These are phyloP conservation scores for Sceloporus tristichus DNA, from an alignment of 2,113 vertebrate genomes.

Conservation along the genomic window DNA sequence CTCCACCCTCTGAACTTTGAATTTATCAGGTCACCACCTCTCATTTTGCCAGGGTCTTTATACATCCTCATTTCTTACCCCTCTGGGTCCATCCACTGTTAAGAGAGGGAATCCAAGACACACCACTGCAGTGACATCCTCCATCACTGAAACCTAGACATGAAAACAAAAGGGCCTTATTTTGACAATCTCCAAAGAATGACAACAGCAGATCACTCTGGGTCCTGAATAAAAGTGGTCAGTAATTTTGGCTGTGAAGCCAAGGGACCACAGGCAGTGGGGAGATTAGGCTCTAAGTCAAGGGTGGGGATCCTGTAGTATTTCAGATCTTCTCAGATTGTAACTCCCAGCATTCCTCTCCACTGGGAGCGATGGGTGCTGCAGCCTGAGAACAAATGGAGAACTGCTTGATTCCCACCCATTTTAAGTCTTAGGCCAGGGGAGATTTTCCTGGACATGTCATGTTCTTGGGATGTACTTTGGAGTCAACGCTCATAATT, in stretches of 20 bases:
- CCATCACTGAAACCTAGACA: slow-evolving; percentile 92
- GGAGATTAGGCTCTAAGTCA: too few relatives aligned
- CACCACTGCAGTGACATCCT: slow-evolving; percentile 92
- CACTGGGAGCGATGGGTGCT: too few relatives aligned
- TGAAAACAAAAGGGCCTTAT: not conserved
- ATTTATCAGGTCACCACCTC: not conserved
- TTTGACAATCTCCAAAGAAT: rapidly evolving
- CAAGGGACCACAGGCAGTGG: not conserved
- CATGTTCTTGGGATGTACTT: too few relatives aligned
- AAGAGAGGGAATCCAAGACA: slow-evolving; percentile 96
- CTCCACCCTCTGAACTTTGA: too few relatives aligned
- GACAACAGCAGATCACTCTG: not conserved
- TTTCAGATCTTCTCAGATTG: too few relatives aligned
- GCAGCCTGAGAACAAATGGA: too few relatives aligned
- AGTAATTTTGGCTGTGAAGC: not conserved
- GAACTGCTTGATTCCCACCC: too few relatives aligned
- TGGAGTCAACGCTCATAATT: too few relatives aligned
- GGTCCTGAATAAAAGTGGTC: not conserved
- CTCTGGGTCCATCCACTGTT: slow-evolving; percentile 91
- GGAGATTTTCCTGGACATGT: too few relatives aligned
- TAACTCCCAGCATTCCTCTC: too few relatives aligned
- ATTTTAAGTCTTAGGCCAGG: too few relatives aligned
- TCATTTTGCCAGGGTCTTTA: not conserved
- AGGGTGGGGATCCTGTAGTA: too few relatives aligned
- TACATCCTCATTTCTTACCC: slow-evolving; percentile 80